These are phyloP conservation scores for Miltochrista miniata DNA, from an alignment of 2,888 invertebrate genomes.

Conservation along the genomic window DNA sequence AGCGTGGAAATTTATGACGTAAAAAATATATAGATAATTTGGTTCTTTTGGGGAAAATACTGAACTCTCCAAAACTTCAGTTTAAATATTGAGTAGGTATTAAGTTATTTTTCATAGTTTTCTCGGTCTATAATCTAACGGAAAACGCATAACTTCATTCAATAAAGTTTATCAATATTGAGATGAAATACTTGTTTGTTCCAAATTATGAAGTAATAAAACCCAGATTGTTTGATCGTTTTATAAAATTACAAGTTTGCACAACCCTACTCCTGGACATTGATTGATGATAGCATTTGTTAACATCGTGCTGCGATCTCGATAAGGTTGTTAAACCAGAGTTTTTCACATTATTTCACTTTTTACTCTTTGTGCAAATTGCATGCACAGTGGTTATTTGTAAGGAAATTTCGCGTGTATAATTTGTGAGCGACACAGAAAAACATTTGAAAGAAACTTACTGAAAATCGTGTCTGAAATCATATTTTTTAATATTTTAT, in stretches of 20 bases:
- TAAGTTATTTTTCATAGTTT: too few species aligned
- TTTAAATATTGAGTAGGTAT: too few species aligned
- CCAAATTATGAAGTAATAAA: slow-evolving; percentile 31
- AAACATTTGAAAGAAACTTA: slow-evolving; percentile 5
- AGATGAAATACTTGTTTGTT: slow-evolving; percentile 6
- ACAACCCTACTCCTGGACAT: slow-evolving; percentile 47
- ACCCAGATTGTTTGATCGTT: slow-evolving; percentile 31
- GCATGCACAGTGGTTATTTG: slow-evolving; percentile 39
- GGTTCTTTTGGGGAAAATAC: too few species aligned
- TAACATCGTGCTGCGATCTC: slow-evolving; percentile 56
- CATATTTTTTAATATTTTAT: too few species aligned
- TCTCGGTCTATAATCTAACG: too few species aligned
- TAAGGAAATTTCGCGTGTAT: slow-evolving; percentile 16
- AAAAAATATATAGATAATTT: too few species aligned
- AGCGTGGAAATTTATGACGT: too few species aligned
- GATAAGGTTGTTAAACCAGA: slow-evolving; percentile 54
- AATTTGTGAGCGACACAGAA: slow-evolving; percentile 8
- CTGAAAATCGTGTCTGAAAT: not conserved
- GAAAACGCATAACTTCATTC: too few species aligned
- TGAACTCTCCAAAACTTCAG: too few species aligned
- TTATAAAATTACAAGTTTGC: slow-evolving; percentile 47
- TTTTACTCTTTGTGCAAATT: slow-evolving; percentile 42
- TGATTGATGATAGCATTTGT: slow-evolving; percentile 61
- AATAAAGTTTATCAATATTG: too few species aligned
- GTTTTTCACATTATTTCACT: slow-evolving; percentile 46